Base-by-base conservation (phyloP, 2,113 vertebrate species). In the Marmota monax region DNA sequence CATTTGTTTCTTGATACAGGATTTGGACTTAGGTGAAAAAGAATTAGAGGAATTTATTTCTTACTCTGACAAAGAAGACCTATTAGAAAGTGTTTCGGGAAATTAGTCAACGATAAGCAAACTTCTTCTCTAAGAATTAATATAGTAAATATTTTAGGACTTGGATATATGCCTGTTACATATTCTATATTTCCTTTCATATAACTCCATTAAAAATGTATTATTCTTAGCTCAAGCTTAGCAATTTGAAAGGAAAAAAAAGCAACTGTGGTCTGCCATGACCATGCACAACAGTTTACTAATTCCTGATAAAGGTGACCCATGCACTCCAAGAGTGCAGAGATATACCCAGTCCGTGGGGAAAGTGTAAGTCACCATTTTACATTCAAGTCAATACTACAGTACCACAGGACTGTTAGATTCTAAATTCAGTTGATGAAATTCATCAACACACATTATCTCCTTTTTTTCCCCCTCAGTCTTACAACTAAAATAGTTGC, bases 181-280 rank as follows among this genome's bases (percentile, higher is more conserved):
- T 58, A 14, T n/a, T 72, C 32, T 39, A 42, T 65, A 14, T 20
- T 83, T 74, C 11, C 7, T 88, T 83, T 67, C 5, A 6, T 34
- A 84, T 2, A 56, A 32, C 6, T 74, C 22, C 1, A 39, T 7
- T 1, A 5, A 20, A 80, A 82, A 34, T 12, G 3, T 69, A 22
- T 1, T 42, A 3, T 69, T 67, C 16, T 56, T 58, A 84, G 7
- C 11, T 69, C 14, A 77, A 84, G 10, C 11, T 69, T 10, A 77
- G 8, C n/a, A 14, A 5, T 6, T 70, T 8, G 4, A 23, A 0
- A 42, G 42, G 83, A 34, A 42, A 11, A 9, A 32, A 0, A 53
- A 88, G 34, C 42, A 16, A 25, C 42, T 83, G 1, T 74, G 17
- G 34, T 12, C 17, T 39, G 39, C 37, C 61, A 12, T 48, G 16